Evolutionary conservation across 2,888 invertebrate genomes (phyloP).

Genomic region (Lepidochrysops patricia): DNA sequence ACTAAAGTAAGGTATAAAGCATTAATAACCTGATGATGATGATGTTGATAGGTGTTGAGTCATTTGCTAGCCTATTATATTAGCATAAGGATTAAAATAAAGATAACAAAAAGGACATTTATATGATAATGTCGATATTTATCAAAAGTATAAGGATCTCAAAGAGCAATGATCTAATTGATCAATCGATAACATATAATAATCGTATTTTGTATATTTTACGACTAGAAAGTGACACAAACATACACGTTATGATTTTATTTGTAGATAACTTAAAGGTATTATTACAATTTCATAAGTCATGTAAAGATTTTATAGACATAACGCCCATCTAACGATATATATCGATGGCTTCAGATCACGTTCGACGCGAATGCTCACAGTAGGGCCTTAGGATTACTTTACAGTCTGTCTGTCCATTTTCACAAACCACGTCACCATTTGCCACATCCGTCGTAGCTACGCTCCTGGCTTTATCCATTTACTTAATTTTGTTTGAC

Average conservation of each 20-base stretch:
- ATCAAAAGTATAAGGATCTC: neutral
- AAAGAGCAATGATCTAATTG: neutral
- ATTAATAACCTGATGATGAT: neutral
- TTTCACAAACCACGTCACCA: neutral
- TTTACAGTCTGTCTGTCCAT: too few relatives aligned
- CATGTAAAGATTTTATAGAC: too few relatives aligned
- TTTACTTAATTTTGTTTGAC: slow-evolving; percentile 2
- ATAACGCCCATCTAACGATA: too few relatives aligned
- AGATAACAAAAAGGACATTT: neutral
- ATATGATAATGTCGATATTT: neutral
- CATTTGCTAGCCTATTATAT: neutral
- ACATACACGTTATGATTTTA: neutral
- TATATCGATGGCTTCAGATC: too few relatives aligned
- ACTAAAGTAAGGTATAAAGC: too few relatives aligned
- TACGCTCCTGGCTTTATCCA: neutral
- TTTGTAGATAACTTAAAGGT: neutral
- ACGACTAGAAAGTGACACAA: neutral
- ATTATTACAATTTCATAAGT: too few relatives aligned
- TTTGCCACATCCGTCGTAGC: neutral
- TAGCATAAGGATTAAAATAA: neutral
- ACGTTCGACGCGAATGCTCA: too few relatives aligned
- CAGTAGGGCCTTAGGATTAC: too few relatives aligned
- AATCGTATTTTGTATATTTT: neutral
- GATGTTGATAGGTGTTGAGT: neutral
- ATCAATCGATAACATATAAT: neutral